Evolutionary conservation across 2,113 vertebrate genomes (phyloP).

Genomic region (Lanius collurio): DNA sequence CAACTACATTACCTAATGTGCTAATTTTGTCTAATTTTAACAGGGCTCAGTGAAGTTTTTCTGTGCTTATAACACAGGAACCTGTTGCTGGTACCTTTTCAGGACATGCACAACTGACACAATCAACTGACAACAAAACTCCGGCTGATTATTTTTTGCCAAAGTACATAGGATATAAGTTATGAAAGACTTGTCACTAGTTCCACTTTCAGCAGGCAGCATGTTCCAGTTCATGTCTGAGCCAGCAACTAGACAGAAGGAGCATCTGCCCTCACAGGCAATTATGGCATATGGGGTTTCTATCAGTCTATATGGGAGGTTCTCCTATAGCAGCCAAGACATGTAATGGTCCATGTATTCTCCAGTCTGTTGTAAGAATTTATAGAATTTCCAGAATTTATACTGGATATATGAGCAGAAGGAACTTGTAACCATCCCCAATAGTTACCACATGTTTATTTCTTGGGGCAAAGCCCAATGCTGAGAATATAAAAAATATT

Average conservation of each 20-base stretch:
- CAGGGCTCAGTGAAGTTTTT: background rate
- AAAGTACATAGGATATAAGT: background rate
- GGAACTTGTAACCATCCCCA: background rate
- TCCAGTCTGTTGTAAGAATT: background rate
- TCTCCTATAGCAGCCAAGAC: background rate
- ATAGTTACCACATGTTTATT: background rate
- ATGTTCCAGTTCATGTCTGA: background rate
- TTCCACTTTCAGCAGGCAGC: background rate
- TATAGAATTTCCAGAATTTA: background rate
- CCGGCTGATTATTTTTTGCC: background rate
- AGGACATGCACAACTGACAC: background rate
- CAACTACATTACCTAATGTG: background rate
- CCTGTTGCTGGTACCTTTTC: background rate
- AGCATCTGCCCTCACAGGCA: background rate
- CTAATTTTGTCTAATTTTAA: constrained; percentile 16
- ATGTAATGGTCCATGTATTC: background rate
- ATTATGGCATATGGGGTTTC: background rate
- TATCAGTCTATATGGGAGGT: background rate
- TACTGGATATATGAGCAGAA: background rate
- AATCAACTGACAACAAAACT: background rate
- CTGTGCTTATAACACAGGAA: background rate
- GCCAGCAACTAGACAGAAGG: background rate
- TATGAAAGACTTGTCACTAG: background rate
- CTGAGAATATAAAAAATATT: background rate
- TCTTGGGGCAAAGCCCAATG: background rate